phyloP scores from a whole-genome alignment of 2,797 vertebrate species.

The Poeciliopsis infans region DNA sequence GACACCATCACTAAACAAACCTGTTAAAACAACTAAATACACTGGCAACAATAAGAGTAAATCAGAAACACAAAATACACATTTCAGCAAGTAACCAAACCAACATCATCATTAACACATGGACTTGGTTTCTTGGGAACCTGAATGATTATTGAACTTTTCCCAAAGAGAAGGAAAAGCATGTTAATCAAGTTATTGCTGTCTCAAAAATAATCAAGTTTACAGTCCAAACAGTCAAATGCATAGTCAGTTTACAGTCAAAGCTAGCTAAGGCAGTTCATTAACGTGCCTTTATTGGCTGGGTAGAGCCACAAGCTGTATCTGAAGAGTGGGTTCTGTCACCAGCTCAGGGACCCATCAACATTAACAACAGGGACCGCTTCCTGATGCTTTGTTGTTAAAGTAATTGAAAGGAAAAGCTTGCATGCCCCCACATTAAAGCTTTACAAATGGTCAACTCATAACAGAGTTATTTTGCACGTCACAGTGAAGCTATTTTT shows the following conservation, averaged over 20 bases:
- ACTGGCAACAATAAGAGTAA: no score
- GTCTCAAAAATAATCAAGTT: no score
- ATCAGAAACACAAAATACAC: no score
- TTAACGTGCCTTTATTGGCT: slow-evolving; percentile 3
- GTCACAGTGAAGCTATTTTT: slow-evolving; percentile 50
- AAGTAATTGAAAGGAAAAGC: slow-evolving; percentile 28
- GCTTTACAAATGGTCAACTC: slow-evolving; percentile 53
- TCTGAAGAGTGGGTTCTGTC: background rate
- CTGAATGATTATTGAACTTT: no score
- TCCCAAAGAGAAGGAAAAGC: no score
- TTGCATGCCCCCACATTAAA: slow-evolving; percentile 44
- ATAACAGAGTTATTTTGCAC: slow-evolving; percentile 34
- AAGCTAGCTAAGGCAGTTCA: background rate
- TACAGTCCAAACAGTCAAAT: no score
- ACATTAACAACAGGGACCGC: slow-evolving; percentile 9
- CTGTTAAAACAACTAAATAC: no score
- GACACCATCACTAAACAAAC: no score
- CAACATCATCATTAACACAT: no score
- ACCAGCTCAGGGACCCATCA: background rate
- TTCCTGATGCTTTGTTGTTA: slow-evolving; percentile 20
- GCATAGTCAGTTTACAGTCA: background rate
- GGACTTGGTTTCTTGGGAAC: no score
- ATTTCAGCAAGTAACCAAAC: no score
- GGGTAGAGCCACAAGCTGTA: background rate
- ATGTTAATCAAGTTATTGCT: no score